phyloP scores from a whole-genome alignment of 2,113 vertebrate genomes.

The Ochotona curzoniae region DNA sequence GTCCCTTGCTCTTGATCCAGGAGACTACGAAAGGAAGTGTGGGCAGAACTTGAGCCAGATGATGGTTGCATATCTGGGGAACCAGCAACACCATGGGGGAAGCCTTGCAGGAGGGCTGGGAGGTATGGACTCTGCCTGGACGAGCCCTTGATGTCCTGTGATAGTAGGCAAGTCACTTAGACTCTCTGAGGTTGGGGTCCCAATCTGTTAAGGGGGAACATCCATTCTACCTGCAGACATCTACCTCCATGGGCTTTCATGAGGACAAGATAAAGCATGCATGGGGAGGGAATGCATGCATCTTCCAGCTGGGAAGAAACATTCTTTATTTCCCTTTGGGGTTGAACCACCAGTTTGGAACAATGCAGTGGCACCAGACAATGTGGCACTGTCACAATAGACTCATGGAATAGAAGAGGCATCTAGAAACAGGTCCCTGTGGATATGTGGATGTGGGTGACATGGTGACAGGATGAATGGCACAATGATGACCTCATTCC shows the following conservation, averaged over 20 bases:
- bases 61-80: rapidly evolving
- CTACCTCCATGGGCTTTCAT: background rate
- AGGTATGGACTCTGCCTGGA: background rate
- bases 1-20: background rate
- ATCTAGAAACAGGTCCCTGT: background rate
- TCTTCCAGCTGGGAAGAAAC: background rate
- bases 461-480: background rate
- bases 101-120: background rate
- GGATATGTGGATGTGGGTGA: background rate
- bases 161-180: background rate
- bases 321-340: background rate
- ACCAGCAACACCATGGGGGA: rapidly evolving
- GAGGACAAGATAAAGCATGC: background rate
- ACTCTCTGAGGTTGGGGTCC: background rate
- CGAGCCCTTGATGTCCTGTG: background rate
- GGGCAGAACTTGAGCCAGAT: rapidly evolving
- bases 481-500: background rate
- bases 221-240: background rate
- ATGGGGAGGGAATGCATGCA: background rate
- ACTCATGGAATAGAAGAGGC: background rate
- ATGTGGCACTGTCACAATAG: background rate
- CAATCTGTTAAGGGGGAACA: background rate
- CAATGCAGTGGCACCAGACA: background rate
- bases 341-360: background rate
- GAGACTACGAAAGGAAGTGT: background rate